These are phyloP conservation scores for Urophycis tenuis DNA, from an alignment of 2,797 vertebrate genomes.

Conservation along the genomic window DNA sequence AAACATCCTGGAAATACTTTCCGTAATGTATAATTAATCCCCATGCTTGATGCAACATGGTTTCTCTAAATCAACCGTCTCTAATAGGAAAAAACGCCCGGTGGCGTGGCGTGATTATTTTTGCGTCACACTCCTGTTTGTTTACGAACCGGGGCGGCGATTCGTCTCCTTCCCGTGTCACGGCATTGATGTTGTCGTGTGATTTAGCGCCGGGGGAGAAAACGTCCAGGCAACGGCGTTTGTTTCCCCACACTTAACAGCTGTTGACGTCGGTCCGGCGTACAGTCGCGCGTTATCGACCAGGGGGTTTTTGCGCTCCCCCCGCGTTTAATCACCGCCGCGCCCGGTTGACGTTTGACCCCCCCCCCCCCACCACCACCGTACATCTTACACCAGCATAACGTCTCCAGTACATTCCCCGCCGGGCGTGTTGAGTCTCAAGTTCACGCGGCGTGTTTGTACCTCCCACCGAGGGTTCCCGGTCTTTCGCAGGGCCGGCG, in stretches of 20 bases:
- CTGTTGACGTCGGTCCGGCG: not conserved
- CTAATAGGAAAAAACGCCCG: not conserved
- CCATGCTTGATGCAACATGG: not conserved
- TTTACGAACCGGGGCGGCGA: not conserved
- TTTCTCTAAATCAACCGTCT: not conserved
- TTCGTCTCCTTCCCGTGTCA: not conserved
- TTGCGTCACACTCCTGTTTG: not conserved
- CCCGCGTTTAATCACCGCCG: not conserved
- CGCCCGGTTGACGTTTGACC: not conserved
- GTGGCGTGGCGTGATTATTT: not conserved
- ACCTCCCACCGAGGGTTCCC: no score
- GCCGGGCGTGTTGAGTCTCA: not conserved
- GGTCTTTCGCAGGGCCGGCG: no score
- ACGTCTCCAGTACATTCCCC: not conserved
- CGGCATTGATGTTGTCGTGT: not conserved
- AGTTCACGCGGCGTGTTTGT: no score
- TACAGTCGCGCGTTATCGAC: not conserved
- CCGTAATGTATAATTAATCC: constrained; percentile 4
- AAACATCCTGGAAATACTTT: constrained; percentile 8
- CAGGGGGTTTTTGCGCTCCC: not conserved
- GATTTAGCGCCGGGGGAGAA: not conserved
- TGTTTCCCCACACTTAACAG: not conserved
- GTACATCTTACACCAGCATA: not conserved
- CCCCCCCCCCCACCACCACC: no score
- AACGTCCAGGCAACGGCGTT: not conserved